A percentile compares a stretch with the other conserved stretches of the same genome.
Conservation (phyloP, 2,888 invertebrate genomes). For the Leucophenga maculata region DNA sequence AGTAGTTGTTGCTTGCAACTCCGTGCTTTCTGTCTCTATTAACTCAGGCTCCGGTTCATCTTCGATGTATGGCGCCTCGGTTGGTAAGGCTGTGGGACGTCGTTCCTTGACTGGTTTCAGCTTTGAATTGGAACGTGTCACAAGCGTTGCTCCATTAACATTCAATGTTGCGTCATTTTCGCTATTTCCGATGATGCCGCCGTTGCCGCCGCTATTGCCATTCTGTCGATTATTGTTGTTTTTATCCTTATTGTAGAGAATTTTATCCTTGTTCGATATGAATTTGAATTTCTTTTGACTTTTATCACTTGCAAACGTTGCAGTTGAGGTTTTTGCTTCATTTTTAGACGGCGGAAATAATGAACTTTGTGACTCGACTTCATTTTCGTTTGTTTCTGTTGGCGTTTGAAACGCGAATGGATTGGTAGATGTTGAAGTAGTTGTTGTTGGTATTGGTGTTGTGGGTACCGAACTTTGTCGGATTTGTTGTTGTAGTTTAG, state of each 20-base stretch:
- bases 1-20: too few species aligned
- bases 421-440: too few species aligned
- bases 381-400: constrained; percentile 8
- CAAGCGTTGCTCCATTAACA: constrained; percentile 52
- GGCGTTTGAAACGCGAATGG: constrained; percentile 29
- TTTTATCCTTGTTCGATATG: constrained; percentile 43
- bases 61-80: constrained; percentile 54
- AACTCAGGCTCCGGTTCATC: constrained; percentile 19
- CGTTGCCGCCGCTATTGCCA: constrained; percentile 31
- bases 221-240: constrained; percentile 46
- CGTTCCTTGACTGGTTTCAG: constrained; percentile 66
- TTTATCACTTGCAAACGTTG: constrained; percentile 8
- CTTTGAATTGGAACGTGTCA: constrained; percentile 54
- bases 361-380: constrained; percentile 33
- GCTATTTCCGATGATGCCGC: constrained; percentile 26
- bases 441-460: constrained; percentile 32
- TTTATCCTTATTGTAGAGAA: constrained; percentile 33
- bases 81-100: constrained; percentile 64
- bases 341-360: constrained; percentile 36
- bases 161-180: constrained; percentile 42
- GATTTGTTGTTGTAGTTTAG: constrained; percentile 33
- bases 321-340: constrained; percentile 9
- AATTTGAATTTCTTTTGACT: constrained; percentile 47
- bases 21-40: neutral
- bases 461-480: constrained; percentile 50